A percentile compares a stretch with the other conserved stretches of the same genome.
These are phyloP conservation scores for Leptodactylus fallax DNA, from an alignment of 2,797 vertebrate genomes.

Conservation along the genomic window DNA sequence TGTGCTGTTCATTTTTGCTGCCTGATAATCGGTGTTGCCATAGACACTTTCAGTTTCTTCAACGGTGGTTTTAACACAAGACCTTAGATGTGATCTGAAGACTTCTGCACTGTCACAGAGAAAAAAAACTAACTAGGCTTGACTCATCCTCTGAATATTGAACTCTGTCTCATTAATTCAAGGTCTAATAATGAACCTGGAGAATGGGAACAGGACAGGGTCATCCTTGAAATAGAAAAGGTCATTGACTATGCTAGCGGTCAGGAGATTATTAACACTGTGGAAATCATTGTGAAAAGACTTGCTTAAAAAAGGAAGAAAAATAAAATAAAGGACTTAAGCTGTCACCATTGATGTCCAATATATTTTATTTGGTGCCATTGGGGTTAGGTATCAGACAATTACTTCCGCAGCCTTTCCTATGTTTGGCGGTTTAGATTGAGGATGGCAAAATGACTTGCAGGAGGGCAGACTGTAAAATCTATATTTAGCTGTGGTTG, in stretches of 20 bases:
- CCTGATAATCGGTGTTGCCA: not conserved
- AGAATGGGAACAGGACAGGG: not conserved
- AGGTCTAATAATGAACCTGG: not conserved
- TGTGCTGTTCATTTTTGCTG: not conserved
- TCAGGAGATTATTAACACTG: conserved; percentile 26
- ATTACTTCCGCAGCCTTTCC: not conserved
- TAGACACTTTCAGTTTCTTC: not conserved
- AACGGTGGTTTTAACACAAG: not conserved
- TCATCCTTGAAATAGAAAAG: not conserved
- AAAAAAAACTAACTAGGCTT: conserved; percentile 1
- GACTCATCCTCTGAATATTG: conserved; percentile 32
- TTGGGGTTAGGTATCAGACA: not conserved
- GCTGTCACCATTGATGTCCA: not conserved
- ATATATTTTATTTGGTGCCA: conserved; percentile 1
- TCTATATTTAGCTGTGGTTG: not conserved
- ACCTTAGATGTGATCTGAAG: not conserved
- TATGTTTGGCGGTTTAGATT: not conserved
- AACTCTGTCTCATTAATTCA: conserved; percentile 42
- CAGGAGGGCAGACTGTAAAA: not conserved
- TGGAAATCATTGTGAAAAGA: not conserved
- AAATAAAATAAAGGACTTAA: not conserved
- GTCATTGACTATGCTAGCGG: conserved; percentile 10
- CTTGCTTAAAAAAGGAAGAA: conserved; percentile 15
- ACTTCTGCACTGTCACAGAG: not conserved
- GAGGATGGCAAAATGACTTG: not conserved